Evolutionary conservation across 2,113 vertebrate genomes (phyloP).

Genomic region (Callithrix jacchus): DNA sequence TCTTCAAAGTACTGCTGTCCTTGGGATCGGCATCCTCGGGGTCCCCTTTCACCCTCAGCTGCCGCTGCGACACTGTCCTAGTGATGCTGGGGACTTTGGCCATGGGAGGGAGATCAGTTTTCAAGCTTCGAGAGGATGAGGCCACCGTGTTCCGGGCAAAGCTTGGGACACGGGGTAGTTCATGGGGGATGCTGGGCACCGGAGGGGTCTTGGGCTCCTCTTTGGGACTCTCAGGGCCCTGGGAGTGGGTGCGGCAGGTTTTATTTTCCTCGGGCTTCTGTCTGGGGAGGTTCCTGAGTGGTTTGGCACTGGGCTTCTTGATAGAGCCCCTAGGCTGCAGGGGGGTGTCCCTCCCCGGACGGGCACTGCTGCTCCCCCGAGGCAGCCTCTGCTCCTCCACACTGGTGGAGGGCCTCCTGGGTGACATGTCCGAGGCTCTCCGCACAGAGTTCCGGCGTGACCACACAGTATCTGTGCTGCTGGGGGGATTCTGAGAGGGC

Average conservation of each 20-base stretch:
- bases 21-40: constrained; percentile 79
- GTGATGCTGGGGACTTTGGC: constrained; percentile 81
- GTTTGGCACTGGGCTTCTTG: constrained; percentile 91
- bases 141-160: constrained; percentile 96
- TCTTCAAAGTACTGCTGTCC: constrained; percentile 82
- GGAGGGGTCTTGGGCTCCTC: constrained; percentile 80
- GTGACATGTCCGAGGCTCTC: constrained; percentile 83
- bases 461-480: constrained; percentile 74
- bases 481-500: constrained; percentile 67
- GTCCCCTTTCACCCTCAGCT: constrained; percentile 68
- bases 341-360: constrained; percentile 84
- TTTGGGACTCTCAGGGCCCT: constrained; percentile 81
- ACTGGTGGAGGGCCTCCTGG: constrained; percentile 85
- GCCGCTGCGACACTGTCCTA: constrained; percentile 85
- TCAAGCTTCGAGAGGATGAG: constrained; percentile 89
- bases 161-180: constrained; percentile 83
- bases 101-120: constrained; percentile 81
- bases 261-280: constrained; percentile 89
- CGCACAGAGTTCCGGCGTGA: constrained; percentile 86
- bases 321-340: constrained; percentile 80
- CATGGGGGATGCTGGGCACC: constrained; percentile 67
- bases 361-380: constrained; percentile 76
- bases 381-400: constrained; percentile 87
- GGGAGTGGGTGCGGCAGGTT: constrained; percentile 89
- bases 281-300: constrained; percentile 88